Evolutionary conservation across 2,888 invertebrate species (phyloP).

Genomic region (Andrena marginata): DNA sequence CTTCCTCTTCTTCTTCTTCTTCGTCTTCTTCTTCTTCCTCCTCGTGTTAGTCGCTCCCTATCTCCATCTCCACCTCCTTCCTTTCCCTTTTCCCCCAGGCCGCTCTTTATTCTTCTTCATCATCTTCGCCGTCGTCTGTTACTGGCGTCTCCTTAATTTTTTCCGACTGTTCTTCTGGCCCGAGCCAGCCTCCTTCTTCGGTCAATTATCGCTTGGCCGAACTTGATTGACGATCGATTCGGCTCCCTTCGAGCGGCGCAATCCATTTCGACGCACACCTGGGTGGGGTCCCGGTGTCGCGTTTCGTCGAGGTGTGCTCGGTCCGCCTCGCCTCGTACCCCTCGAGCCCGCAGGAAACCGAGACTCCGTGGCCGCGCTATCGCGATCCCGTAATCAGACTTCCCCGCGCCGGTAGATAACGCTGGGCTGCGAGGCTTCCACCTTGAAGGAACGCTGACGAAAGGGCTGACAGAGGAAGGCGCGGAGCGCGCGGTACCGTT

Average conservation of each 20-base stretch:
- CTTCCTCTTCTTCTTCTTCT: constrained; percentile 44
- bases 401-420: constrained; percentile 39
- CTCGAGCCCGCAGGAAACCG: constrained; percentile 4
- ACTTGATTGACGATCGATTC: constrained; percentile 62
- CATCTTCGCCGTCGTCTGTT: constrained; percentile 66
- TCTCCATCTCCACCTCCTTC: too few species aligned
- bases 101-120: constrained; percentile 55
- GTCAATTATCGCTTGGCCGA: constrained; percentile 68
- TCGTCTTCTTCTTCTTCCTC: constrained; percentile 13
- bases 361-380: constrained; percentile 47
- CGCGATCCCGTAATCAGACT: constrained; percentile 41
- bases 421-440: neutral
- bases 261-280: constrained; percentile 62
- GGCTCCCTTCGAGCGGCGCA: constrained; percentile 45
- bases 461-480: constrained; percentile 22
- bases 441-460: constrained; percentile 36
- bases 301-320: constrained; percentile 14
- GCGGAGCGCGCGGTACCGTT: constrained; percentile 36
- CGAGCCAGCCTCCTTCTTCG: constrained; percentile 55
- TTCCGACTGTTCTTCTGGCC: constrained; percentile 49
- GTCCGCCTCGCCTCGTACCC: neutral
- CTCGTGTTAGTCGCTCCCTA: neutral
- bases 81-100: constrained; percentile 27
- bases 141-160: constrained; percentile 68
- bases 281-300: constrained; percentile 53